Conservation (phyloP, 2,113 vertebrate species). For the Myocastor coypus region DNA sequence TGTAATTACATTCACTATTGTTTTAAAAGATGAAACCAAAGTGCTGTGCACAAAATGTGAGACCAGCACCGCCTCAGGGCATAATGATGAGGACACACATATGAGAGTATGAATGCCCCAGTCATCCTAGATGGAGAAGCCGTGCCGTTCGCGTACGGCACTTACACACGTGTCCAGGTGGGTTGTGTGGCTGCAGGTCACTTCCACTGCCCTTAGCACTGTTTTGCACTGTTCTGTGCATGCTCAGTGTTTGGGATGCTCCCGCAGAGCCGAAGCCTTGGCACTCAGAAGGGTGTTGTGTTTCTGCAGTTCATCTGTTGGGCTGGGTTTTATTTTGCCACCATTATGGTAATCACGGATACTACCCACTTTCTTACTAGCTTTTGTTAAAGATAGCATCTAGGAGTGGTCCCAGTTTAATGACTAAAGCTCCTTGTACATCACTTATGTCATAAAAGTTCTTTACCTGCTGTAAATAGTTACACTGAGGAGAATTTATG, state of each 20-base stretch:
- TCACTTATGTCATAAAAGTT: constrained; percentile 53
- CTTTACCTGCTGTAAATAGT: constrained; percentile 79
- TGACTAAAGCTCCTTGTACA: constrained; percentile 76
- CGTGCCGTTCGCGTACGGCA: not conserved
- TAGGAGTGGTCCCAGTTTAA: constrained; percentile 72
- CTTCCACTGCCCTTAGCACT: not conserved
- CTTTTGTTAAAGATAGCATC: constrained; percentile 80
- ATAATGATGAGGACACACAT: not conserved
- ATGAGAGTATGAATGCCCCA: not conserved
- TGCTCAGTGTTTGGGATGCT: not conserved
- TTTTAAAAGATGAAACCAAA: constrained; percentile 4
- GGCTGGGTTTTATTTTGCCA: constrained; percentile 59
- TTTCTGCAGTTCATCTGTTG: not conserved
- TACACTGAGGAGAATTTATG: constrained; percentile 36
- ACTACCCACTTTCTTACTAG: constrained; percentile 68
- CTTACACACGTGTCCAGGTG: not conserved
- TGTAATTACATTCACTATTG: not conserved
- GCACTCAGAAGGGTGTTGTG: not conserved
- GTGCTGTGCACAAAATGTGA: not conserved
- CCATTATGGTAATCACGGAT: constrained; percentile 65
- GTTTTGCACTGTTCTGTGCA: not conserved
- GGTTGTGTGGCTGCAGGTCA: not conserved
- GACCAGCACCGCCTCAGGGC: not conserved
- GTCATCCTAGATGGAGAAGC: not conserved
- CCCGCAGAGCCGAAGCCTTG: not conserved